These are phyloP conservation scores for Myodes glareolus DNA, from an alignment of 2,113 vertebrate species.

Conservation along the genomic window DNA sequence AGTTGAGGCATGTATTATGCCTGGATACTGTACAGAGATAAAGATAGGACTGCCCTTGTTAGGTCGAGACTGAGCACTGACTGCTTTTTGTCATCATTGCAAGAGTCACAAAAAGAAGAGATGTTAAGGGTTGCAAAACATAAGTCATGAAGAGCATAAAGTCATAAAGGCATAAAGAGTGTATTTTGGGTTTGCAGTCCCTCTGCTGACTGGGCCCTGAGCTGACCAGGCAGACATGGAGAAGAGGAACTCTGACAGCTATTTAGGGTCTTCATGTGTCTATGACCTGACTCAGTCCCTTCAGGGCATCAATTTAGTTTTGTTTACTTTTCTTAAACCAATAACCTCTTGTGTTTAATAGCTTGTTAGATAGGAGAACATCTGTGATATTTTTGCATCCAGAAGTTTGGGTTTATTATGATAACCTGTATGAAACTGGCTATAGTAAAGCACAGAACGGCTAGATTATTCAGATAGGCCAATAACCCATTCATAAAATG, in stretches of 20 bases:
- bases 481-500: background rate
- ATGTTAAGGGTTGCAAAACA: background rate
- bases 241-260: background rate
- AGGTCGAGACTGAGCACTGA: background rate
- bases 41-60: background rate
- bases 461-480: conserved; percentile 4
- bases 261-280: background rate
- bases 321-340: conserved; percentile 23
- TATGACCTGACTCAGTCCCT: background rate
- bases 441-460: conserved; percentile 6
- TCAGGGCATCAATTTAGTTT: conserved; percentile 4
- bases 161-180: background rate
- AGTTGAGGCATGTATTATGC: background rate
- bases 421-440: conserved; percentile 28
- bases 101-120: background rate
- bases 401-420: background rate
- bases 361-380: background rate
- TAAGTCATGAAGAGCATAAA: too few relatives aligned
- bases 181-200: background rate
- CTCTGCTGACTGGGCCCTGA: background rate
- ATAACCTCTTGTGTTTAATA: conserved; percentile 1
- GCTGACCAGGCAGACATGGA: background rate
- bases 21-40: background rate
- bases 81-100: conserved; percentile 3
- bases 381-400: background rate